Evolutionary conservation across 2,113 vertebrate genomes (phyloP).

Genomic region (Clarias macrocephalus): DNA sequence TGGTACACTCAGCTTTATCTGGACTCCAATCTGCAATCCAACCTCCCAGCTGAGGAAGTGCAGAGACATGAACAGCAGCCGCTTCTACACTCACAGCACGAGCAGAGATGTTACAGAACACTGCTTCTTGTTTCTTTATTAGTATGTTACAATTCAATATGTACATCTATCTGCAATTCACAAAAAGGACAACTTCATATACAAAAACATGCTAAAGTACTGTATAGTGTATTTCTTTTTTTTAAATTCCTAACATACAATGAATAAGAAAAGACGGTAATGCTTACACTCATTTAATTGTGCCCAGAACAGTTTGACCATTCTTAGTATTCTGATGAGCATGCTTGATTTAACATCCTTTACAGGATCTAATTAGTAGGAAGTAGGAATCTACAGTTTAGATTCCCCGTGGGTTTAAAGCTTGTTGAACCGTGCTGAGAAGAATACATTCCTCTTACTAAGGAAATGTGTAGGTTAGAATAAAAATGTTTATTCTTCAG

Average conservation of each 20-base stretch:
- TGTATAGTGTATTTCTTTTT: too few relatives aligned
- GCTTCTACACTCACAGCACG: neutral
- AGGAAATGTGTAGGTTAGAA: neutral
- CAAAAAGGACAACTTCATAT: neutral
- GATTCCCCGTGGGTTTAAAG: neutral
- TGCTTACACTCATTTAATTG: neutral
- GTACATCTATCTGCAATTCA: neutral
- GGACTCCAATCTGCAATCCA: constrained; percentile 20
- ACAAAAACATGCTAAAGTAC: too few relatives aligned
- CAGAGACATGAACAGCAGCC: neutral
- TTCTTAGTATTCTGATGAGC: constrained; percentile 20
- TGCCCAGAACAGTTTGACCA: neutral
- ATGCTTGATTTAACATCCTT: constrained; percentile 8
- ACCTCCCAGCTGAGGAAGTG: neutral
- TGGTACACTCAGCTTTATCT: constrained; percentile 26
- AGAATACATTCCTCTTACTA: neutral
- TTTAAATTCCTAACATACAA: neutral
- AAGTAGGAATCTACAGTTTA: neutral
- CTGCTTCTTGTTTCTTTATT: neutral
- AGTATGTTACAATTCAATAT: neutral
- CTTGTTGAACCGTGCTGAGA: neutral
- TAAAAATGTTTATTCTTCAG: neutral
- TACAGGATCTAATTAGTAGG: neutral
- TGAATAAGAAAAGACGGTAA: neutral
- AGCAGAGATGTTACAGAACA: neutral